phyloP scores from a whole-genome alignment of 1,140 invertebrate genomes.

The Stegodyphus dumicola region DNA sequence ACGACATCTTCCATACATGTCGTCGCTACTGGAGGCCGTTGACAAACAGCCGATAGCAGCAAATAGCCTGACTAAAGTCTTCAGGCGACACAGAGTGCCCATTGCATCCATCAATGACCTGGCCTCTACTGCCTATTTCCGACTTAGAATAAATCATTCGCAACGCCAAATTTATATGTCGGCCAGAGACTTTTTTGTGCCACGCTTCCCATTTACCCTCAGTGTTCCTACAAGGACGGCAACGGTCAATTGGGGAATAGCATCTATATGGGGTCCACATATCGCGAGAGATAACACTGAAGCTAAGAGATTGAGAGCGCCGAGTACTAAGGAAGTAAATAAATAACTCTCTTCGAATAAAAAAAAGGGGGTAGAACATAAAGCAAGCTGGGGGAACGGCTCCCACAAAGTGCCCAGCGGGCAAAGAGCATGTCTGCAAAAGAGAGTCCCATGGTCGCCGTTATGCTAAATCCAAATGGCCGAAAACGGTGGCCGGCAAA shows the following conservation, averaged over 20 bases:
- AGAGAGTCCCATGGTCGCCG: conserved; percentile 40
- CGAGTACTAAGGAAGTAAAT: conserved; percentile 27
- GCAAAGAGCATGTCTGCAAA: background rate
- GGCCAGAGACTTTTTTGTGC: background rate
- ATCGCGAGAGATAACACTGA: conserved; percentile 32
- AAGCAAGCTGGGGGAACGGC: background rate
- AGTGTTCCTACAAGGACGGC: background rate
- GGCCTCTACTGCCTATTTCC: conserved; percentile 17
- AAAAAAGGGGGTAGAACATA: conserved; percentile 6
- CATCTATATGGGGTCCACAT: conserved; percentile 17
- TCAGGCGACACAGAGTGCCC: conserved; percentile 51
- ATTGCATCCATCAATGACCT: conserved; percentile 52
- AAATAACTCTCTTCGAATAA: conserved; percentile 31
- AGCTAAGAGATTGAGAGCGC: conserved; percentile 30
- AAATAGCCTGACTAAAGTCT: conserved; percentile 55
- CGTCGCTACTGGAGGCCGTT: conserved; percentile 16
- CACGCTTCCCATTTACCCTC: background rate
- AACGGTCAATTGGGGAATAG: conserved; percentile 61
- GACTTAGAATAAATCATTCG: conserved; percentile 23
- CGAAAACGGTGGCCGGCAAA: conserved; percentile 42
- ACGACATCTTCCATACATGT: conserved; percentile 31
- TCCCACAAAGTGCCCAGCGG: conserved; percentile 29
- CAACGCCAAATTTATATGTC: conserved; percentile 43
- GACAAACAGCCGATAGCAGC: conserved; percentile 55
- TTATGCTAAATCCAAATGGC: conserved; percentile 61